phyloP scores from a whole-genome alignment of 2,888 invertebrate species.

The Abrostola tripartita region DNA sequence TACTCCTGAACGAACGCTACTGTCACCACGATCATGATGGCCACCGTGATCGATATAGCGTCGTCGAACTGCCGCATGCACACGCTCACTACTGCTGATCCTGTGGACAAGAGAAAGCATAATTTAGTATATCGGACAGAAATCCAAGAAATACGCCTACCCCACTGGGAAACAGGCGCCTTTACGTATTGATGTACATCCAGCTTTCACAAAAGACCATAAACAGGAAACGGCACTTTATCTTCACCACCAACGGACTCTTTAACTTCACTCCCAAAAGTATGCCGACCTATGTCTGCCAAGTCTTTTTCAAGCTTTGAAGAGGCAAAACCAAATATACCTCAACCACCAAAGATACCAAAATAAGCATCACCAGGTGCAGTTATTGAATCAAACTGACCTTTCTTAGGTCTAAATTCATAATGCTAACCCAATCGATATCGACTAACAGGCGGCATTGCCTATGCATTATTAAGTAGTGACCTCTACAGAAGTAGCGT shows the following conservation, averaged over 20 bases:
- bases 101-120: conserved; percentile 63
- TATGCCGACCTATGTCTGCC: too few relatives aligned
- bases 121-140: not conserved
- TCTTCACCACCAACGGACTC: too few relatives aligned
- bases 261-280: too few relatives aligned
- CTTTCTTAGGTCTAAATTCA: not conserved
- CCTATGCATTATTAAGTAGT: conserved; percentile 19
- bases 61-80: conserved; percentile 99
- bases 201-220: too few relatives aligned
- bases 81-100: conserved; percentile 97
- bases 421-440: conserved; percentile 30
- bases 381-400: not conserved
- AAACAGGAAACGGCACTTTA: too few relatives aligned
- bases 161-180: too few relatives aligned
- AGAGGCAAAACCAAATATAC: too few relatives aligned
- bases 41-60: conserved; percentile 99
- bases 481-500: conserved; percentile 8
- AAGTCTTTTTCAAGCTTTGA: too few relatives aligned
- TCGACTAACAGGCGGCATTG: conserved; percentile 8
- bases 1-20: conserved; percentile 99
- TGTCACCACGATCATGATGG: conserved; percentile 98
- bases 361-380: not conserved
- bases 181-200: too few relatives aligned
- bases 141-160: too few relatives aligned
- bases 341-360: not conserved